Percentiles rank a stretch among this genome's conserved stretches.
phyloP scores from a whole-genome alignment of 1,140 invertebrate species.

The Caerostris darwini region DNA sequence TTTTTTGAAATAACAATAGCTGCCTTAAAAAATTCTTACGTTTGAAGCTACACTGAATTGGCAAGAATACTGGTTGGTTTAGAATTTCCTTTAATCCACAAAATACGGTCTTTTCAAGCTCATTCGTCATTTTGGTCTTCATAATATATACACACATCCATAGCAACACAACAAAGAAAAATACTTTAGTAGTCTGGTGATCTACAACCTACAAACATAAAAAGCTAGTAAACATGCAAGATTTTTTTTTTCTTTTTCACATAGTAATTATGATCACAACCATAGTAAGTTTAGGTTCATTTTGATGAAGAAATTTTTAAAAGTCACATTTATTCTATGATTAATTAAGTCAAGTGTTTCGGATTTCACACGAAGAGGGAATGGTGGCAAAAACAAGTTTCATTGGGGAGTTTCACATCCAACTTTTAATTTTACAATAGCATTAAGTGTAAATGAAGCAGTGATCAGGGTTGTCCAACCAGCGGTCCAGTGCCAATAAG shows the following conservation, averaged over 20 bases:
- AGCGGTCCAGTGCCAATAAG: no score
- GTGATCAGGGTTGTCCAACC: no score
- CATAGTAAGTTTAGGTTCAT: conserved; percentile 15
- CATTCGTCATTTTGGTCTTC: conserved; percentile 68
- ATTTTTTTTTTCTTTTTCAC: background rate
- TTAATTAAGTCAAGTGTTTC: background rate
- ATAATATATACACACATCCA: conserved; percentile 23
- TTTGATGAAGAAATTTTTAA: background rate
- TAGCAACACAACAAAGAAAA: conserved; percentile 56
- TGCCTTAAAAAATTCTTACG: conserved; percentile 73
- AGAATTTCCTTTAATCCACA: conserved; percentile 49
- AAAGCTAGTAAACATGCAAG: conserved; percentile 35
- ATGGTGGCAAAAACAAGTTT: no score
- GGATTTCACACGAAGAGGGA: background rate
- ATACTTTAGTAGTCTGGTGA: conserved; percentile 50
- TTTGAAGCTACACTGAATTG: conserved; percentile 68
- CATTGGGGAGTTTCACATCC: no score
- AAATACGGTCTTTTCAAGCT: conserved; percentile 69
- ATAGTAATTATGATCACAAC: background rate
- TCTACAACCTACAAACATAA: conserved; percentile 8
- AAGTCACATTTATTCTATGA: background rate
- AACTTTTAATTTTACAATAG: no score
- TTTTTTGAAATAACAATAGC: conserved; percentile 76
- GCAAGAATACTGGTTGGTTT: conserved; percentile 75
- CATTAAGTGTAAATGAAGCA: no score